Evolutionary conservation across 2,113 vertebrate genomes (phyloP), one percentile per base, ranked within the genome.

Genomic region (Hippoglossus stenolepis): DNA sequence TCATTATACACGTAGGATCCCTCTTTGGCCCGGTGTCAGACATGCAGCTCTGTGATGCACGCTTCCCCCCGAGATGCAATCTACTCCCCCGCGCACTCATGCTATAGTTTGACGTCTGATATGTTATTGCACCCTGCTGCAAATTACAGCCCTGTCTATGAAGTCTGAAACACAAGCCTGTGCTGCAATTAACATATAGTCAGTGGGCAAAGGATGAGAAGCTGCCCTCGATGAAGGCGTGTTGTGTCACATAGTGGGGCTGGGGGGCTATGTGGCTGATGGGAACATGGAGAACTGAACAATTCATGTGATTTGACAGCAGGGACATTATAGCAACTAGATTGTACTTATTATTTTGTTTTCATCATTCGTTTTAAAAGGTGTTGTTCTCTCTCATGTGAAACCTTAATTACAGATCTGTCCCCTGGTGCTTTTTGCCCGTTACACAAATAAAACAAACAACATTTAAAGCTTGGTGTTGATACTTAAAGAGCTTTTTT

Each of bases 1-100:
- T 86, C 84, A n/a, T 77, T 53, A 49, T 67, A 77, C 65, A 71
- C 84, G 61, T 73, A 54, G 61, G 63, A 67, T 60, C 62, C 62
- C 20, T 40, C 18, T 23, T 35, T 68, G 62, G 73, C 79, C 21
- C 45, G 1, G n/a, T 59, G 47, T 75, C 66, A 43, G 70, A 53
- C 54, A 67, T 35, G 38, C 26, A 59, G 17, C 61, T 38, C 73
- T 69, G 45, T 61, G 51, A 77, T 28, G 28, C 28, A 28, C 28
- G 28, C 28, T 28, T 28, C 4, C 28, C 28, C 28, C 28, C 23
- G 23, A 28, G 28, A 28, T 56, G 54, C 43, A 43, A 2, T 62
- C 38, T 65, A 6, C 18, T 77, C 17, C 58, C 63, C 45, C 14
- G 49, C 20, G 47, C 17, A 2, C 54, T 59, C 56, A 15, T 51